phyloP scores from a whole-genome alignment of 2,797 vertebrate species.

The Arrhamphus sclerolepis region DNA sequence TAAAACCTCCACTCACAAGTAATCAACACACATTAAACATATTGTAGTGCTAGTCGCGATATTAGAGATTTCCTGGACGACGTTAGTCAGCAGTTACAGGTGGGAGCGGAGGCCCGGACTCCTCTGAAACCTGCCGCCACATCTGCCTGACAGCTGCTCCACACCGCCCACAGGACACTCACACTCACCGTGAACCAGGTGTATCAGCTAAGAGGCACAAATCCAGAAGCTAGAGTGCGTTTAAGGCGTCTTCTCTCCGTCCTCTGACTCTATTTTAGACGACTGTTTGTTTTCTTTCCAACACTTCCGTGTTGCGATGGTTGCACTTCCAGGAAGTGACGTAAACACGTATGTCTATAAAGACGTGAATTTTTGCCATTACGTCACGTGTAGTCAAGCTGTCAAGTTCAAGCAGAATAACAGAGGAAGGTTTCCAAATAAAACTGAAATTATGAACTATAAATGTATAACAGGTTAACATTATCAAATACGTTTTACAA shows the following conservation, averaged over 20 bases:
- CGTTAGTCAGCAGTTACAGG: conserved; percentile 27
- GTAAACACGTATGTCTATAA: not conserved
- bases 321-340: conserved; percentile 70
- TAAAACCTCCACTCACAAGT: too few species aligned
- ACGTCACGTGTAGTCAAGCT: conserved; percentile 20
- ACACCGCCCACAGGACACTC: accelerated
- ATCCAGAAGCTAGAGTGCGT: not conserved
- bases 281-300: conserved; percentile 69
- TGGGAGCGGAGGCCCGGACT: conserved; percentile 21
- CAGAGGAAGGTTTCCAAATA: conserved; percentile 15
- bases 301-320: conserved; percentile 71
- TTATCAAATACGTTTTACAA: too few species aligned
- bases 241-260: conserved; percentile 25
- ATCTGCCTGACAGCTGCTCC: not conserved
- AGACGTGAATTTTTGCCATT: conserved; percentile 1
- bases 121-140: not conserved
- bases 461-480: too few species aligned
- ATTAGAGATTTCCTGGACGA: not conserved
- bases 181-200: conserved; percentile 52
- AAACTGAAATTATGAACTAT: not conserved
- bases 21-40: not conserved
- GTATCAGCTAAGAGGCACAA: not conserved
- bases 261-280: conserved; percentile 20
- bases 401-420: not conserved
- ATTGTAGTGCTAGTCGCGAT: not conserved